Base-by-base conservation (phyloP, 2,888 invertebrate genomes). In the Rhaphigaster nebulosa region DNA sequence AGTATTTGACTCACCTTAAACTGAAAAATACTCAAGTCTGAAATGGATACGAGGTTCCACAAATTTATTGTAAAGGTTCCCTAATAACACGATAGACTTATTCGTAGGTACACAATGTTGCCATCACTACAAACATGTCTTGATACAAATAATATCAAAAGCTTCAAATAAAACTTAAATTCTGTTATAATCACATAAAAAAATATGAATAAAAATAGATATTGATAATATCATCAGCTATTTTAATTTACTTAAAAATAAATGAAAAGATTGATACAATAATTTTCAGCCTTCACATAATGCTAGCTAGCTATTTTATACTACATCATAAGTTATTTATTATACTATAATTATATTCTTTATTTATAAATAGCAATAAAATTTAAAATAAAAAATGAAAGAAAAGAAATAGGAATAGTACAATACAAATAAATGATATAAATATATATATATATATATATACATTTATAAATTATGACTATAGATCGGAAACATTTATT, bases 81-180 rank as follows among this genome's bases (percentile, higher is more conserved):
- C 3, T 20, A 34, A 34, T 34, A 70, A 70, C 70, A 70, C 70
- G 70, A 34, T 8, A 70, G 70, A 70, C 70, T 34, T 70, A 34
- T 70, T 70, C 70, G 70, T 34, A 29, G 34, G 70, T 70, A 34
- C 38, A 70, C 70, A 70, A 70, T 70, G 70, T 70, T 70, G 70
- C 70, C 70, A 70, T 70, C 29, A 70, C 70, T 18, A 65, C n/a
- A 29, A n/a, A 70, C 70, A 34, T 18, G 34, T 70, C 20, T 34
- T 34, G 70, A 34, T 70, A 34, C 15, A 26, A 13, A 65, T 18
- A 70, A 70, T n/a, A 70, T 29, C 34, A 20, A 34, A 20, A 29
- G 1, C 10, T 13, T 34, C 20, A 70, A 18, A 34, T 70, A 38
- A 29, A 70, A 34, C 34, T 20, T 70, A 70, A 20, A 70, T 18